Percentiles rank a stretch among this genome's conserved stretches.
phyloP scores from a whole-genome alignment of 2,888 invertebrate species.

The Xanthostigma xanthostigma region DNA sequence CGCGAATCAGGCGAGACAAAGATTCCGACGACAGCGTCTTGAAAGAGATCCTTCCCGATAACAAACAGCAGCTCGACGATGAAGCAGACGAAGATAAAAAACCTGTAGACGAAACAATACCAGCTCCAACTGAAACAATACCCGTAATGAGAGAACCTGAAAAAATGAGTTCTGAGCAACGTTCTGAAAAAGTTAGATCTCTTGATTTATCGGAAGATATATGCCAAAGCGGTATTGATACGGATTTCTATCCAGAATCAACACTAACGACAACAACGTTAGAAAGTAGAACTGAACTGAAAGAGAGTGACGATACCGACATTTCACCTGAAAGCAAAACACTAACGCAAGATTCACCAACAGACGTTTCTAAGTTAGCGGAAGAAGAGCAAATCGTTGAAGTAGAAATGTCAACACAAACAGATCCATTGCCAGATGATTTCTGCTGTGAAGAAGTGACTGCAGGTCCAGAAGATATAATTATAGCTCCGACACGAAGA shows the following conservation, averaged over 20 bases:
- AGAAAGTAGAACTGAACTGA: neutral
- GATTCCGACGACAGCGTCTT: slow-evolving; percentile 20
- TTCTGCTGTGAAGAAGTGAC: slow-evolving; percentile 46
- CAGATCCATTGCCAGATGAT: slow-evolving; percentile 70
- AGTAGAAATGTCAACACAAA: slow-evolving; percentile 68
- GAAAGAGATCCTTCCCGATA: slow-evolving; percentile 15
- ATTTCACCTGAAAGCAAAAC: slow-evolving; percentile 5
- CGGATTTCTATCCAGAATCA: too few relatives aligned
- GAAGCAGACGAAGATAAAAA: slow-evolving; percentile 14
- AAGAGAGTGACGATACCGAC: slow-evolving; percentile 9
- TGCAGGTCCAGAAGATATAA: slow-evolving; percentile 24
- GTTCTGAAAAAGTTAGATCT: too few relatives aligned
- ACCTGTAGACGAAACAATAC: neutral
- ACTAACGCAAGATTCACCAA: slow-evolving; percentile 8
- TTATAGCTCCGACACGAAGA: slow-evolving; percentile 15
- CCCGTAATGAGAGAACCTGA: too few relatives aligned
- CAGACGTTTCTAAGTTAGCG: slow-evolving; percentile 5
- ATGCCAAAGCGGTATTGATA: too few relatives aligned
- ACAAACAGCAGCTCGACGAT: slow-evolving; percentile 18
- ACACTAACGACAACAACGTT: too few relatives aligned
- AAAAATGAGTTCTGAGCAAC: too few relatives aligned
- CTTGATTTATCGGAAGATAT: too few relatives aligned
- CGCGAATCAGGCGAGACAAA: slow-evolving; percentile 29
- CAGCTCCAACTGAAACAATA: too few relatives aligned
- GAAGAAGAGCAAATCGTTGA: slow-evolving; percentile 34